These are phyloP conservation scores for Cerastis rubricosa DNA, from an alignment of 2,888 invertebrate species.

Conservation along the genomic window DNA sequence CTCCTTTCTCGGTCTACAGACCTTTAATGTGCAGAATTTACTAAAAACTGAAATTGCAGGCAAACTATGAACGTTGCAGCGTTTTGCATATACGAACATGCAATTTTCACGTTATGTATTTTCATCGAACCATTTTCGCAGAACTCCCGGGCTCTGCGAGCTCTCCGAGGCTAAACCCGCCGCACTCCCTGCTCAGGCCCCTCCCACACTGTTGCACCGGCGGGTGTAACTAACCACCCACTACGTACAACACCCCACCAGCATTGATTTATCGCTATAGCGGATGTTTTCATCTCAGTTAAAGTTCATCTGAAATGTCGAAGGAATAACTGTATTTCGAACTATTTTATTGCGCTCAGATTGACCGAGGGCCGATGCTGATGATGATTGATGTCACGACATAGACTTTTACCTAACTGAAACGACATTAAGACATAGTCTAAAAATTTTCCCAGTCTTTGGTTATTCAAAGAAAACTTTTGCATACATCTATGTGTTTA, in stretches of 20 bases:
- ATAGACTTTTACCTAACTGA: neutral
- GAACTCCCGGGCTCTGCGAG: neutral
- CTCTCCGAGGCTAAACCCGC: neutral
- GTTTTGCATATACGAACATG: neutral
- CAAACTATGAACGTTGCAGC: neutral
- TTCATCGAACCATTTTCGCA: constrained; percentile 7
- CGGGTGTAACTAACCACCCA: constrained; percentile 1
- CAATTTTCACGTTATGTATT: constrained; percentile 4
- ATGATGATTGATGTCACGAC: neutral
- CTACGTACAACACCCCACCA: neutral
- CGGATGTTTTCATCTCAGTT: constrained; percentile 4
- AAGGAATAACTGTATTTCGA: constrained; percentile 5
- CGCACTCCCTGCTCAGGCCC: neutral
- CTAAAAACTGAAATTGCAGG: neutral
- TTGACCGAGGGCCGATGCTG: neutral
- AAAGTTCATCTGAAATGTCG: constrained; percentile 4
- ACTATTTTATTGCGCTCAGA: neutral
- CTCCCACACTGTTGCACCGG: constrained; percentile 31
- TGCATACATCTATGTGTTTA: neutral
- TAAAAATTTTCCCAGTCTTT: neutral
- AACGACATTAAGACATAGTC: neutral
- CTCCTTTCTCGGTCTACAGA: neutral
- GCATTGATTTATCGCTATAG: constrained; percentile 28
- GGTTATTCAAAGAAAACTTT: neutral
- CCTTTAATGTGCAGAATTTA: neutral